Percentiles rank a stretch among this genome's conserved stretches.
phyloP scores from a whole-genome alignment of 2,113 vertebrate species.

The Dasyurus viverrinus region DNA sequence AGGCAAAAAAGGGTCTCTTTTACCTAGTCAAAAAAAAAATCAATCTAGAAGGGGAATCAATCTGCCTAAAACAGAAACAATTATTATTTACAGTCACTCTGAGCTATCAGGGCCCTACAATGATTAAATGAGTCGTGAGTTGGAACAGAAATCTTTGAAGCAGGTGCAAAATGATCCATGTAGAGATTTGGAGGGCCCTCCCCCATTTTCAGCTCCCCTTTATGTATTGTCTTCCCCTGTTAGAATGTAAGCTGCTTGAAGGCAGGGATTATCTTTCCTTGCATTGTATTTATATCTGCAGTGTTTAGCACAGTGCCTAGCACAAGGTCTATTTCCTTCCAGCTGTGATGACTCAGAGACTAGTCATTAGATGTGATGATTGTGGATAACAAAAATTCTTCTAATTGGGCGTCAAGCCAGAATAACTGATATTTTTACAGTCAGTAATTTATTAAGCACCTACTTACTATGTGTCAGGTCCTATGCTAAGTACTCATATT shows the following conservation, averaged over 20 bases:
- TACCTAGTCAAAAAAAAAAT: too few relatives aligned
- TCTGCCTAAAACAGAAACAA: too few relatives aligned
- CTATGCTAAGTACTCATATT: neutral
- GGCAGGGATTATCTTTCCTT: neutral
- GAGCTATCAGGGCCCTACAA: too few relatives aligned
- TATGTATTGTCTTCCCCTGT: neutral
- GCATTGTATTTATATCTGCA: neutral
- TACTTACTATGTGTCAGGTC: neutral
- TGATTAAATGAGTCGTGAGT: too few relatives aligned
- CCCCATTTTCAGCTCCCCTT: neutral
- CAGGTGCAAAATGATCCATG: neutral
- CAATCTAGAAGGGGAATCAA: too few relatives aligned
- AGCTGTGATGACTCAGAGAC: neutral
- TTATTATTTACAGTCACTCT: too few relatives aligned
- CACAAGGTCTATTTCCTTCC: neutral
- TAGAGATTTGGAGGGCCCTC: neutral
- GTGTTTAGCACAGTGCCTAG: neutral
- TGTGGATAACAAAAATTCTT: neutral
- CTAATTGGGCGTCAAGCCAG: neutral
- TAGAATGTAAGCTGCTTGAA: neutral
- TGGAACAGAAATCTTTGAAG: neutral
- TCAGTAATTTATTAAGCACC: neutral
- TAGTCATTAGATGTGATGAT: neutral
- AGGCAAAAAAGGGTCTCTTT: too few relatives aligned
- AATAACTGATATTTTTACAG: neutral